Evolutionary conservation across 1,140 invertebrate genomes (phyloP).

Genomic region (Drosophila leontia): DNA sequence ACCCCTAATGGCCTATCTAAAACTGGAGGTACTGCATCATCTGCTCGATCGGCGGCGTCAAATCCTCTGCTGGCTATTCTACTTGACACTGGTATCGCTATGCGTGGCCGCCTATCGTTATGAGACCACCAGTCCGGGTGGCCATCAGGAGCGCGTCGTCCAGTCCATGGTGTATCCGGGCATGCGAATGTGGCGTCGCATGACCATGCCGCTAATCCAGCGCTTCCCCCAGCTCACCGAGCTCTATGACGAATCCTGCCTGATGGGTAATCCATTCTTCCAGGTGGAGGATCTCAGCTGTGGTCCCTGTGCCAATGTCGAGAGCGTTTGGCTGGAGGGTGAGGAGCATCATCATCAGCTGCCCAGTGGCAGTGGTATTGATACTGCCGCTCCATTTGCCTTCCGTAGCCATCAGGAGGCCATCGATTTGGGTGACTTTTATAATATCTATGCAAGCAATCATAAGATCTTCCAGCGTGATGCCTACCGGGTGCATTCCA

Average conservation of each 20-base stretch:
- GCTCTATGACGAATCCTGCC: constrained; percentile 90
- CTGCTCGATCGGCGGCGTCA: constrained; percentile 75
- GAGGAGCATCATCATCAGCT: constrained; percentile 49
- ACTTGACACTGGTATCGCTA: constrained; percentile 64
- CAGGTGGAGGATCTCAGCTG: constrained; percentile 88
- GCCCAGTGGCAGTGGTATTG: background rate
- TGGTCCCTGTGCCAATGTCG: constrained; percentile 88
- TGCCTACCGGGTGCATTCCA: constrained; percentile 86
- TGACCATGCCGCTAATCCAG: constrained; percentile 86
- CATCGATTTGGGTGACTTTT: constrained; percentile 84
- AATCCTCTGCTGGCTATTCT: constrained; percentile 80
- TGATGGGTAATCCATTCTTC: constrained; percentile 90
- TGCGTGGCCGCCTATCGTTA: constrained; percentile 76
- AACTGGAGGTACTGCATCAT: constrained; percentile 75
- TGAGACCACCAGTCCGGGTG: constrained; percentile 78
- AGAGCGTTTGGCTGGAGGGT: constrained; percentile 85
- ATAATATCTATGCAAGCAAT: constrained; percentile 85
- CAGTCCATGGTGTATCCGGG: constrained; percentile 86
- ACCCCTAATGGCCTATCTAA: constrained; percentile 60
- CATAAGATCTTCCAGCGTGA: constrained; percentile 86
- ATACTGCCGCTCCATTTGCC: constrained; percentile 65
- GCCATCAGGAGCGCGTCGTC: constrained; percentile 78
- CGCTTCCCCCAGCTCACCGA: constrained; percentile 86
- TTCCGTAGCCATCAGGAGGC: constrained; percentile 82
- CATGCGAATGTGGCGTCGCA: constrained; percentile 85